Base-by-base conservation (phyloP, 2,888 invertebrate genomes). In the Dioctria linearis region DNA sequence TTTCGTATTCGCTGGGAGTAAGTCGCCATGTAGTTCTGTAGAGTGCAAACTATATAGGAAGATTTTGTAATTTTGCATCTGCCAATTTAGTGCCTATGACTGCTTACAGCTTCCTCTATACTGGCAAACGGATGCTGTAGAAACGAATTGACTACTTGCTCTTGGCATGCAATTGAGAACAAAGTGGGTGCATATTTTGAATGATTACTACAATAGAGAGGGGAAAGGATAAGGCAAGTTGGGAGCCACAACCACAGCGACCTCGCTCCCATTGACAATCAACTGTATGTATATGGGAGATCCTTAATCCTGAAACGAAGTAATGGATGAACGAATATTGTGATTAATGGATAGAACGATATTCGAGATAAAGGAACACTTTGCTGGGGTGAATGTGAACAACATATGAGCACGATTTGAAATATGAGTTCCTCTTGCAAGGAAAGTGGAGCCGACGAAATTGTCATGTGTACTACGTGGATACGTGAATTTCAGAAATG, bases 241-340 rank as follows among this genome's bases (percentile, higher is more conserved):
- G 4, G 11, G 11, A 54, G 6, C 11, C 54, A 54, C 54, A 8
- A 54, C 9, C 3, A 11, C 54, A 25, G 25, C 54, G 54, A 54
- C 54, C 54, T 54, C 54, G 54, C n/a, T 11, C 54, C 54, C 54
- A 54, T 54, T 54, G 54, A 54, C 54, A 11, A 11, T 54, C 11
- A n/a, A 11, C 8, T 54, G 54, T 11, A 54, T 54, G 54, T 54
- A 54, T 54, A 25, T 25, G 25, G 3, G 6, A 11, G 54, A 54
- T 54, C 54, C 54, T 11, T 54, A 54, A 54, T 54, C 54, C 54
- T n/a, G n/a, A 8, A 6, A 54, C 54, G 3, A 11, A 8, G 43
- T 66, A 49, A 67, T 67, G 37, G 67, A 67, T 67, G 49, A 67
- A 67, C 39, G 67, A 67, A 67, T 54, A 54, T 67, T 67, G 37